Base-by-base conservation (phyloP, 2,888 invertebrate species). In the Scotopteryx bipunctaria region DNA sequence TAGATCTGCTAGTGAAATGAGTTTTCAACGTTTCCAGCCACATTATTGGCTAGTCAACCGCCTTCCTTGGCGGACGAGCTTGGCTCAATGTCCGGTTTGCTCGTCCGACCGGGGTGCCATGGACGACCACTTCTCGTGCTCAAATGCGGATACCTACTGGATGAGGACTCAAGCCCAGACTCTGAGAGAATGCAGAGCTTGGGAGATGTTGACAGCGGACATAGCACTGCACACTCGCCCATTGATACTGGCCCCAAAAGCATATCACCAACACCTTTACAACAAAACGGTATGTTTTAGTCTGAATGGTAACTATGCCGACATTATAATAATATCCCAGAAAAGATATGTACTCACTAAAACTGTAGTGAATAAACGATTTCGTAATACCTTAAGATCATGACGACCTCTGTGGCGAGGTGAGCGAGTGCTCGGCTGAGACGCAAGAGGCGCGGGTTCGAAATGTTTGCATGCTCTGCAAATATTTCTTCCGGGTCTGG, bases 151-250 rank as follows among this genome's bases (percentile, higher is more conserved):
- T 95, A 95, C 74, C 85, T 95, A 21, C 90, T 94, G 64, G 95
- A 96, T 68, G 95, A 94, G 73, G 96, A 97, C 74, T 95, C 95
- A 32, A 96, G 96, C 59, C 97, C 97, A 3, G 97, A 97, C 72
- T 96, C 96, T 15, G 96, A 96, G 71, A 92, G 95, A 57, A 91
- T 96, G 63, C 94, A 96, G 69, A 96, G 86, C 78, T 76, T 93
- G 40, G 93, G 93, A 2, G 94, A 95, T 73, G 94, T 95, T 6
- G 97, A 97, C 76, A 97, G 97, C 66, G 97, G 97, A 1, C 96
- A 97, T 76, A 97, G 97, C 65, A 97, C 97, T 13, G 96, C 96
- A 36, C 97, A 97, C 78, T 97, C 97, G 0, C 97, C 97, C 0
- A 92, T 92, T 33, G 97, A 96, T 66, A 92, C 91, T 56, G 96